Percentiles rank a stretch among this genome's conserved stretches.
Evolutionary conservation across 2,888 invertebrate species (phyloP).

Genomic region (Quadroppia sp.): DNA sequence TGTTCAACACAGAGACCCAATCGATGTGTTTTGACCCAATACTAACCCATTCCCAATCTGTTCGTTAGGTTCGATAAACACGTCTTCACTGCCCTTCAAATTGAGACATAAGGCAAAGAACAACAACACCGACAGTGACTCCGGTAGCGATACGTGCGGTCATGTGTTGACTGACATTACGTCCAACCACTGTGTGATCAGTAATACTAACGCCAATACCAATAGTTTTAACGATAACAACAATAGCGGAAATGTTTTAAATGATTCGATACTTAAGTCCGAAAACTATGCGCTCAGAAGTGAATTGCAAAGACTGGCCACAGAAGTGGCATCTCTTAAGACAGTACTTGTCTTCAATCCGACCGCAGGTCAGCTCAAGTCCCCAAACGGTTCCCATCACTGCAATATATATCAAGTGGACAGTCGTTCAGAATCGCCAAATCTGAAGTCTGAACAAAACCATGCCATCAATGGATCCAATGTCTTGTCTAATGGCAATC

Average conservation of each 20-base stretch:
- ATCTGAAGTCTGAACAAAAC: not conserved
- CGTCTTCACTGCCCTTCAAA: conserved; percentile 74
- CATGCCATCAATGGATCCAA: conserved; percentile 13
- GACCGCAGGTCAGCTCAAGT: not conserved
- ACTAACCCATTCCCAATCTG: conserved; percentile 50
- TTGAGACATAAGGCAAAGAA: conserved; percentile 73
- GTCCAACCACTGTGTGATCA: conserved; percentile 16
- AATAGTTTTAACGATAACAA: conserved; percentile 4
- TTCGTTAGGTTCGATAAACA: conserved; percentile 18
- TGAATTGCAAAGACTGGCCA: conserved; percentile 78
- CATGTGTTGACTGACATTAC: conserved; percentile 28
- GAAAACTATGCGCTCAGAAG: conserved; percentile 61
- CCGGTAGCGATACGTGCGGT: conserved; percentile 59
- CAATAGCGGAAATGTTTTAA: conserved; percentile 23
- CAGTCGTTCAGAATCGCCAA: conserved; percentile 9
- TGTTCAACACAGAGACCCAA: conserved; percentile 49
- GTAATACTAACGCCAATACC: conserved; percentile 25
- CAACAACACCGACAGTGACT: conserved; percentile 54
- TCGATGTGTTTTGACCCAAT: conserved; percentile 43
- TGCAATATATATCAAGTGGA: conserved; percentile 2
- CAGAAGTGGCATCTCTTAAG: conserved; percentile 84
- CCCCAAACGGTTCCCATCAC: not conserved
- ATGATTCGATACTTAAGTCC: conserved; percentile 50
- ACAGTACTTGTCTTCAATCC: conserved; percentile 47
- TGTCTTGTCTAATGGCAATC: not conserved